Evolutionary conservation across 2,888 invertebrate genomes (phyloP).

Genomic region (Aleiodes alternator): DNA sequence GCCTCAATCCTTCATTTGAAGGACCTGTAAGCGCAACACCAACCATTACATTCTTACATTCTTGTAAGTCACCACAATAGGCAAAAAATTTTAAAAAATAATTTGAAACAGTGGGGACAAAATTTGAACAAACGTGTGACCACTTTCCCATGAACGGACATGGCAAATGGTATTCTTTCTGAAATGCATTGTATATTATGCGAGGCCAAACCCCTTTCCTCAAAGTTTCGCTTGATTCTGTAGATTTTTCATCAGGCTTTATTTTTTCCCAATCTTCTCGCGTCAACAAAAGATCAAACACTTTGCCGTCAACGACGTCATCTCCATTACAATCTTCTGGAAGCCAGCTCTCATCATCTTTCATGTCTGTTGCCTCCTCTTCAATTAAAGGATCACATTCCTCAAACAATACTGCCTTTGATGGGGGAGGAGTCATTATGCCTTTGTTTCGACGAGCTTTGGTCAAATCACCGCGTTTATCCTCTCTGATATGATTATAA

Average conservation of each 20-base stretch:
- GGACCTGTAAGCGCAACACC: conserved; percentile 35
- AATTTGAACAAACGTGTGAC: conserved; percentile 28
- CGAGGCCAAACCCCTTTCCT: conserved; percentile 39
- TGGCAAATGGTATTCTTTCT: conserved; percentile 38
- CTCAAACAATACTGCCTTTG: conserved; percentile 15
- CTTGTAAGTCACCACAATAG: conserved; percentile 29
- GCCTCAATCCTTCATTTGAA: conserved; percentile 23
- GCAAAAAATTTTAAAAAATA: conserved; percentile 36
- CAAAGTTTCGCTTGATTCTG: background rate
- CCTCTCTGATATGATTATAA: conserved; percentile 29
- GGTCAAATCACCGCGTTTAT: conserved; percentile 34
- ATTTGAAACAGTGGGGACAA: background rate
- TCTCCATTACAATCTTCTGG: conserved; percentile 6
- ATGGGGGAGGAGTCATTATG: conserved; percentile 19
- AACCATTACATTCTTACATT: conserved; percentile 40
- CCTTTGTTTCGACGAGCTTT: conserved; percentile 32
- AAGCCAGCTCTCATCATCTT: conserved; percentile 13
- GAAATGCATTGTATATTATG: conserved; percentile 42
- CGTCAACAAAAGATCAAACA: conserved; percentile 32
- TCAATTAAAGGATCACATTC: background rate
- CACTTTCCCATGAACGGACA: conserved; percentile 47
- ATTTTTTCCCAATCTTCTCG: conserved; percentile 29
- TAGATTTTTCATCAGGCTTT: conserved; percentile 29
- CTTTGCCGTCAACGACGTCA: background rate
- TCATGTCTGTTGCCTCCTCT: conserved; percentile 18